Evolutionary conservation across 92 coral and sea anemone genomes (phyloP), one percentile per base, ranked within the genome.

Genomic region (Phymanthus crucifer): DNA sequence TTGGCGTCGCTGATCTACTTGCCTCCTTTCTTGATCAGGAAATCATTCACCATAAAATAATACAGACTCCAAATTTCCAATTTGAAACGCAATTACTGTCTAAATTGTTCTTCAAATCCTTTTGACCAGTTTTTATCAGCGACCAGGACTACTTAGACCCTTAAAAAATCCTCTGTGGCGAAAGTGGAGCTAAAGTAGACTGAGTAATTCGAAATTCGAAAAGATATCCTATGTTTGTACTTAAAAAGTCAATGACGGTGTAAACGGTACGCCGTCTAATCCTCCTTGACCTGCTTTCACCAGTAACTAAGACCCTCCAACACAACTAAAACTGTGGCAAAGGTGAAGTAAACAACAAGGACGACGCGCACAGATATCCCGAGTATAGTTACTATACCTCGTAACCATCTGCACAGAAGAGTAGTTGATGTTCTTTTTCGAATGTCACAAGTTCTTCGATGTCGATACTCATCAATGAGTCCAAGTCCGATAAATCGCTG

Each of bases 401-500:
- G 38, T 79, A 79, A 47, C 27, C 46, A 70, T 70, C 58, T 4
- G 70, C 56, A 32, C 75, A 43, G 67, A 82, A 82, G 14, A 74
- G 35, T 52, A 82, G 21, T 40, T 75, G 73, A 21, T 82, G 86
- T n/a, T 82, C 74, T 43, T 64, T 46, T 19, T 74, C 80, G 32
- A 82, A 74, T 14, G 80, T 35, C 38, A 82, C 73, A 33, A 82
- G 80, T 17, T 82, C 86, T 24, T 82, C 86, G 46, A 82, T 73
- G 47, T 82, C 67, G 33, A 82, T 82, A 17, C 34, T 82, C 86
- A 82, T 82, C 38, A 82, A 68, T 6, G 86, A 82, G 12, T 82
- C 80, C 40, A 82, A n/a, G 74, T 82, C 78, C 40, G 81, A 34
- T 32, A 64, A 61, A 26, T 77, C 81, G 24, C 36, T 43, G 57